Evolutionary conservation across 2,888 invertebrate genomes (phyloP), one percentile per base, ranked within the genome.

Genomic region (Desoria tigrina): DNA sequence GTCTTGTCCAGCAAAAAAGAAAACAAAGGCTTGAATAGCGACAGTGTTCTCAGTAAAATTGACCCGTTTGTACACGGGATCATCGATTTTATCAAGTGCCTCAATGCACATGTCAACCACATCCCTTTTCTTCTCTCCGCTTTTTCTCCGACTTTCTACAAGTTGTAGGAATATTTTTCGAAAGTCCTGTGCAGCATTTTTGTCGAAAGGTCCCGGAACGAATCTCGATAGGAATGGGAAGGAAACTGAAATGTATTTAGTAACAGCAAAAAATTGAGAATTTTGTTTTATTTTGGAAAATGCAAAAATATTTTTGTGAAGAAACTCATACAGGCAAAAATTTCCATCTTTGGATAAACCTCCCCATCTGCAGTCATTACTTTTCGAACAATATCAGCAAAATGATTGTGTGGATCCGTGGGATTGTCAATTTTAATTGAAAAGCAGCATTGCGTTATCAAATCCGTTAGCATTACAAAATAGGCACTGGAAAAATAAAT

Each of bases 1-100:
- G 16, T 74, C 74, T 54, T 71, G 73, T 1, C 67, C 66, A 24
- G 72, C 73, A 9, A 74, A 65, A 39, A 74, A 76, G 42, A 68
- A 66, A 0, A 71, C 68, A 4, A 74, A 32, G 1, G 71, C 73
- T 67, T 74, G 74, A 28, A 50, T 58, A 3, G 66, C 2, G 1
- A 74, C 27, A 0, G 74, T 71, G 6, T 63, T 23, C 39, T 72
- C 71, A 0, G 69, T 74, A 3, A 76, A 66, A 11, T 65, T 53
- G 2, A 50, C 53, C 2, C 26, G 16, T 55, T 72, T 72, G 37
- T 62, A 74, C 50, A 74, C 73, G 0, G 67, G 68, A 27, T 72
- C 65, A 18, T 68, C 64, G 9, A 69, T 6, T 23, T 51, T 61
- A 16, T 70, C 71, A 16, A 62, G 39, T 61, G 59, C 63, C 27